Evolutionary conservation across 2,113 vertebrate species (phyloP).

Genomic region (Nothobranchius kuhntae): DNA sequence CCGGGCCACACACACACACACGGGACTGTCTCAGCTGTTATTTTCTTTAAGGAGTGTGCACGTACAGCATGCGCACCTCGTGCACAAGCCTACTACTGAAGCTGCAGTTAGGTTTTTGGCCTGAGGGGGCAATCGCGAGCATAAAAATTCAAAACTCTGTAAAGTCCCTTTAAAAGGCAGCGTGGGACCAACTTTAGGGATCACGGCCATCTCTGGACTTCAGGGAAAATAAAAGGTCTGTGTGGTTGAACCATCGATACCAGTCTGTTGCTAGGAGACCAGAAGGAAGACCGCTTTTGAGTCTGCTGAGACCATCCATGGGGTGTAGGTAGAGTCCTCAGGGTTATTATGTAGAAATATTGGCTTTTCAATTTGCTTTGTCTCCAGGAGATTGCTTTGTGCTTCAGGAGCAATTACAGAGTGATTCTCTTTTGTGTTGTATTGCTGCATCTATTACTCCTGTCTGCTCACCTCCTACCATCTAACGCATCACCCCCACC

Average conservation of each 20-base stretch:
- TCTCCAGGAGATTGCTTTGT: slow-evolving; percentile 32
- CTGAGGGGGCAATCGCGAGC: too few relatives aligned
- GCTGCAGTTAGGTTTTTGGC: too few relatives aligned
- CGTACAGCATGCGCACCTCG: too few relatives aligned
- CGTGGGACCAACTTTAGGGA: background rate
- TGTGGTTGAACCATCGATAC: slow-evolving; percentile 3
- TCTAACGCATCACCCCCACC: background rate
- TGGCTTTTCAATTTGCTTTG: slow-evolving; percentile 59
- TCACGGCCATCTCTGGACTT: slow-evolving; percentile 8
- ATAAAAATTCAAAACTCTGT: too few relatives aligned
- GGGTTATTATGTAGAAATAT: slow-evolving; percentile 62
- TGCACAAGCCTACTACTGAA: too few relatives aligned
- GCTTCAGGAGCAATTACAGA: slow-evolving; percentile 39
- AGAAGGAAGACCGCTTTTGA: slow-evolving; percentile 34
- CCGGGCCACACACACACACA: too few relatives aligned
- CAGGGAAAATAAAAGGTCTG: slow-evolving; percentile 13
- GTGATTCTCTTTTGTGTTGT: slow-evolving; percentile 30
- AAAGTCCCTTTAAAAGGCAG: background rate
- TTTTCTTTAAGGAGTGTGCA: too few relatives aligned
- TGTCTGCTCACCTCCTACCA: background rate
- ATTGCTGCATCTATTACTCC: slow-evolving; percentile 19
- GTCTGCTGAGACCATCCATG: slow-evolving; percentile 29
- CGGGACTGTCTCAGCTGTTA: too few relatives aligned
- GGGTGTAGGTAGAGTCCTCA: slow-evolving; percentile 38
- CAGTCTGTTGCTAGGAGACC: slow-evolving; percentile 66